Evolutionary conservation across 2,113 vertebrate genomes (phyloP).

Genomic region (Stictonetta naevosa): DNA sequence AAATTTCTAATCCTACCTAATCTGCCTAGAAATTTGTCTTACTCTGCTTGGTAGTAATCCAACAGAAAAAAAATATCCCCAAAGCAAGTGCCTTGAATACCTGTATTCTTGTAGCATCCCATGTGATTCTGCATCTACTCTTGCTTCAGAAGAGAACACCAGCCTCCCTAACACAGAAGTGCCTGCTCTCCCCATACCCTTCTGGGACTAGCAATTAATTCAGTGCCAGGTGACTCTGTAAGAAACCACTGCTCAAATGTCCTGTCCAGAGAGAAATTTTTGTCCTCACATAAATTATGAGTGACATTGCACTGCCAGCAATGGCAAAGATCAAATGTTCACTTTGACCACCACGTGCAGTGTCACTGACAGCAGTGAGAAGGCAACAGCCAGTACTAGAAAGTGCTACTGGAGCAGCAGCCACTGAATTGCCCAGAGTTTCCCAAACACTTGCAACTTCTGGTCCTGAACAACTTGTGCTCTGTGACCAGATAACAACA

Average conservation of each 20-base stretch:
- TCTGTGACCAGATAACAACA: not conserved
- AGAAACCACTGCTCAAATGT: not conserved
- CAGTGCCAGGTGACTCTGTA: not conserved
- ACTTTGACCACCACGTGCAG: not conserved
- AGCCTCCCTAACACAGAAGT: not conserved
- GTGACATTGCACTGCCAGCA: not conserved
- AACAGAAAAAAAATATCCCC: not conserved
- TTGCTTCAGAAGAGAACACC: not conserved
- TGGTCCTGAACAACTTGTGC: not conserved
- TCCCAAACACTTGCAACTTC: not conserved
- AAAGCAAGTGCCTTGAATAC: not conserved
- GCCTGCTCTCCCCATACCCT: not conserved
- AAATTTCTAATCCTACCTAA: not conserved
- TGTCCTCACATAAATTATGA: not conserved
- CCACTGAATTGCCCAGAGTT: not conserved
- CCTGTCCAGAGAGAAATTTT: not conserved
- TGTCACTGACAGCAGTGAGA: not conserved
- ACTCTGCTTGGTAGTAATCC: not conserved
- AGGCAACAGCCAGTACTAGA: not conserved
- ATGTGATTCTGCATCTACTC: not conserved
- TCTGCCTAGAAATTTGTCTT: not conserved
- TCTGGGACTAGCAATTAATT: not conserved
- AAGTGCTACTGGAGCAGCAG: not conserved
- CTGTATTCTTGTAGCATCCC: not conserved
- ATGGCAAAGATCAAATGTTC: not conserved